Conservation (phyloP, 2,113 vertebrate species). For the Aix galericulata region DNA sequence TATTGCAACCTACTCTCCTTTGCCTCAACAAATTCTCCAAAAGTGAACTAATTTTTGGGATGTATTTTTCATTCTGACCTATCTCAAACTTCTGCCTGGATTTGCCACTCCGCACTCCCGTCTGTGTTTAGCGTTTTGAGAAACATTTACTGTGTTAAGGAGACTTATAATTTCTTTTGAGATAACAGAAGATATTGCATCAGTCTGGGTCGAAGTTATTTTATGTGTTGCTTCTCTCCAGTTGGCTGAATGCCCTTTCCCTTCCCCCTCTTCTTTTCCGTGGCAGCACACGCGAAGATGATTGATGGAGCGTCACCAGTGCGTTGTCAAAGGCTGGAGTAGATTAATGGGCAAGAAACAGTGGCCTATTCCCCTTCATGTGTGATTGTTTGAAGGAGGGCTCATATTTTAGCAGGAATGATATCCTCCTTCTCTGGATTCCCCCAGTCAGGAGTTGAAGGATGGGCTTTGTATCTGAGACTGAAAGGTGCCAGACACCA, state of each 20-base stretch:
- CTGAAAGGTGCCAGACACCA: conserved; percentile 32
- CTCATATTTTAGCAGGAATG: conserved; percentile 55
- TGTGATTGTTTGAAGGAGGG: conserved; percentile 50
- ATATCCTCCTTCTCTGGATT: conserved; percentile 37
- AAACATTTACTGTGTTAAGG: background rate
- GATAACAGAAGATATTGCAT: conserved; percentile 23
- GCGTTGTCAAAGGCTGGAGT: conserved; percentile 54
- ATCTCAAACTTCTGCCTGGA: background rate
- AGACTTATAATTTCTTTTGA: background rate
- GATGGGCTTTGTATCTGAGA: conserved; percentile 21
- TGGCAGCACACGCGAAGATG: conserved; percentile 15
- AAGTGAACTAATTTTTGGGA: background rate
- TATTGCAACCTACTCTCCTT: background rate
- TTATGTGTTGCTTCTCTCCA: conserved; percentile 35
- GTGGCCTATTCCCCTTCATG: conserved; percentile 30
- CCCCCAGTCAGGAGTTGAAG: conserved; percentile 52
- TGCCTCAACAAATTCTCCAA: background rate
- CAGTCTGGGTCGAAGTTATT: conserved; percentile 45
- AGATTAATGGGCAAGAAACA: conserved; percentile 67
- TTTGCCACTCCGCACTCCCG: background rate
- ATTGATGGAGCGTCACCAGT: conserved; percentile 55
- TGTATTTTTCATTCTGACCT: background rate
- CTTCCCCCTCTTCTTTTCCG: conserved; percentile 39
- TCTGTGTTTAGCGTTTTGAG: background rate
- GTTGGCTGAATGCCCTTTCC: conserved; percentile 58